Evolutionary conservation across 2,797 vertebrate species (phyloP), one percentile per base, ranked within the genome.

Genomic region (Neomorphus geoffroyi): DNA sequence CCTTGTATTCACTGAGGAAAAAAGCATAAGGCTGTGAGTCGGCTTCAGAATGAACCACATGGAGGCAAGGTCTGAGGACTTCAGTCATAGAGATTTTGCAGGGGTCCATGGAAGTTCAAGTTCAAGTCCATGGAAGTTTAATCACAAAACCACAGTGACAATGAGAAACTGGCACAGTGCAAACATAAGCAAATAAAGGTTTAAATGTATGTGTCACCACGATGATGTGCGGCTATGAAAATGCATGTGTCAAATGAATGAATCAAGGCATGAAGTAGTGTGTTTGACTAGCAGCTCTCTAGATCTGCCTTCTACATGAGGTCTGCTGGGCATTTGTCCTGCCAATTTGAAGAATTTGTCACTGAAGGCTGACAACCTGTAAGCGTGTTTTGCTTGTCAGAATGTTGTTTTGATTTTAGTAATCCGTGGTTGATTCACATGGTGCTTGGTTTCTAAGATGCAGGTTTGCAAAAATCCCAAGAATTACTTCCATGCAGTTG

Each of bases 391-490:
- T 94, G 3, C 53, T 45, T 1, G 0, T 48, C 58, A 92, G 51
- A 75, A 81, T 1, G 2, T 39, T 92, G 79, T 19, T 95, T 79
- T 93, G 62, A 88, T 90, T 92, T 90, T 53, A 84, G 41, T 72
- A 92, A 93, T 79, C 39, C 56, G 72, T 43, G 48, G n/a, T 0
- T 62, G 56, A 84, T 84, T 88, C 54, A 28, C 51, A 18, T 24
- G 48, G 19, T 51, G n/a, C 33, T 84, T 61, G 5, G 23, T 70
- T 93, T 84, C 83, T 84, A 66, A 90, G 66, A 83, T 16, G 32
- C 50, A 77, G 70, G n/a, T 70, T 92, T 88, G 70, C 39, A 90
- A 81, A 92, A 93, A 75, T 88, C 73, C 86, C 57, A 62, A 62
- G 45, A 91, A 94, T 86, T 90, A 83, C 57, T 90, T 95, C 82